A percentile compares a stretch with the other conserved stretches of the same genome.
phyloP scores from a whole-genome alignment of 2,113 vertebrate species.

The Pterocles burchelli region DNA sequence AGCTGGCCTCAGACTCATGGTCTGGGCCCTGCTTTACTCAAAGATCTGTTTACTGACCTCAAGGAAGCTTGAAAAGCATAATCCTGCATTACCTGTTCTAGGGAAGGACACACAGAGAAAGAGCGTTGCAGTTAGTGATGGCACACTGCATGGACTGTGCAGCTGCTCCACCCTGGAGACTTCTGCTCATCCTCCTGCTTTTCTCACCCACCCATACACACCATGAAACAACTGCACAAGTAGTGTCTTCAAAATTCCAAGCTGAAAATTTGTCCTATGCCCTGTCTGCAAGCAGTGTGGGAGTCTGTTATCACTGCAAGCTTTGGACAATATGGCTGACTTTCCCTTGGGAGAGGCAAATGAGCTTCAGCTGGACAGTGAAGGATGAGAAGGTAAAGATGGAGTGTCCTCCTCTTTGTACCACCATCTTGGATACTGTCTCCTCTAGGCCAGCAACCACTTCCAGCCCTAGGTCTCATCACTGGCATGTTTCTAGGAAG shows the following conservation, averaged over 20 bases:
- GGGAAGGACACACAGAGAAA: neutral
- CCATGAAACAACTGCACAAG: neutral
- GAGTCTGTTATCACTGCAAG: neutral
- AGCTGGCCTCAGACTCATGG: neutral
- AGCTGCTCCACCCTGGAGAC: neutral
- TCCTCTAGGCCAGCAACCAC: neutral
- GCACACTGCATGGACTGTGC: rapidly evolving
- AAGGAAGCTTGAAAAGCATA: neutral
- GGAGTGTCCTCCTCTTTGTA: neutral
- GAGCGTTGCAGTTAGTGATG: rapidly evolving
- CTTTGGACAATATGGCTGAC: neutral
- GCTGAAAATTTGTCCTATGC: neutral
- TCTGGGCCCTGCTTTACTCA: neutral
- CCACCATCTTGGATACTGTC: neutral
- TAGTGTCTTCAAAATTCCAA: neutral
- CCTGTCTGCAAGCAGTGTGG: neutral
- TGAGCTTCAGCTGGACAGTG: neutral
- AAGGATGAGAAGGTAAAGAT: neutral
- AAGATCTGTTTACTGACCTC: neutral
- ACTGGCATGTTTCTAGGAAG: neutral
- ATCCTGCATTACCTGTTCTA: neutral
- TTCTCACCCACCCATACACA: neutral
- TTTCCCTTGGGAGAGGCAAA: neutral
- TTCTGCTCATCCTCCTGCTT: neutral
- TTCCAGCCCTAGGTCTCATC: neutral